These are phyloP conservation scores for Grammomys dolichurus DNA, from an alignment of 2,113 vertebrate species.

Conservation along the genomic window DNA sequence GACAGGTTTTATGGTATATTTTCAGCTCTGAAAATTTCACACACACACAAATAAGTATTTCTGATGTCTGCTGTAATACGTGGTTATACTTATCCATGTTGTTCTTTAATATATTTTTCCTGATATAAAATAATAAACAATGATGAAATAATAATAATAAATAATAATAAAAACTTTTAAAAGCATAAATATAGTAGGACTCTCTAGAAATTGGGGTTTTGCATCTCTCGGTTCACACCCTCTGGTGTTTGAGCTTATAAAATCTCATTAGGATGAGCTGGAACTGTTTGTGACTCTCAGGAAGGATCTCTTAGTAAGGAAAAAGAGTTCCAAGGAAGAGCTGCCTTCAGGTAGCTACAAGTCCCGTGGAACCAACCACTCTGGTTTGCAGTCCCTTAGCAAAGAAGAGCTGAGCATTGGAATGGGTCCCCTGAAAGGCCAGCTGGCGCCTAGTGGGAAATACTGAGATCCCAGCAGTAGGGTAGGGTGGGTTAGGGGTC, in stretches of 20 bases:
- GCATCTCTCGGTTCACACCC: background rate
- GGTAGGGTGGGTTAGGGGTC: background rate
- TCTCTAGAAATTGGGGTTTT: background rate
- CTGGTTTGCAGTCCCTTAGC: background rate
- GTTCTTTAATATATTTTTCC: background rate
- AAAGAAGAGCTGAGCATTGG: background rate
- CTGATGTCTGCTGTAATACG: background rate
- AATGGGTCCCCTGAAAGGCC: no score
- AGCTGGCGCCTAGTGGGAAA: background rate
- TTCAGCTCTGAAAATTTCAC: constrained; percentile 51
- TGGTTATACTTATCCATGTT: background rate
- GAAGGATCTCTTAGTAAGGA: background rate
- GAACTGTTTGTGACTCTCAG: background rate
- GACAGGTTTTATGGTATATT: background rate
- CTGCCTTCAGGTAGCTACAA: background rate
- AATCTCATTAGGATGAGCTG: background rate
- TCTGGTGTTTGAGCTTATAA: background rate
- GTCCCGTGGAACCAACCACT: background rate
- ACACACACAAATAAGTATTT: constrained; percentile 18
- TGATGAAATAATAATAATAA: no score
- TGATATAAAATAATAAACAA: background rate
- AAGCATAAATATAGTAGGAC: background rate
- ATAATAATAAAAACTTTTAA: no score
- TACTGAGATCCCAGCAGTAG: background rate
- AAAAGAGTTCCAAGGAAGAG: background rate